These are phyloP conservation scores for Chironomus riparius DNA, from an alignment of 2,888 invertebrate species.

Conservation along the genomic window DNA sequence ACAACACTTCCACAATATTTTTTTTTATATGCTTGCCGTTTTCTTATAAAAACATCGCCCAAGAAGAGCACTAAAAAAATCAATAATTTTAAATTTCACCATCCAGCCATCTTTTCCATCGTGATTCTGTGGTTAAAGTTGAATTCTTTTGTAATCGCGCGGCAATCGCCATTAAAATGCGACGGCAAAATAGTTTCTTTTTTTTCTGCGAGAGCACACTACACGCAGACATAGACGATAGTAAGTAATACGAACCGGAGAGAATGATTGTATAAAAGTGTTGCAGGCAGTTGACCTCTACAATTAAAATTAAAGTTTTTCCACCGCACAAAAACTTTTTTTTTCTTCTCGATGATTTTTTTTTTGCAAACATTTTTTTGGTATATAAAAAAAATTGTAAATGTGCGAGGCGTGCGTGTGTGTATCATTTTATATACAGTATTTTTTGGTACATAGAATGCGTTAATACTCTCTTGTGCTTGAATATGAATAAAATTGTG, in stretches of 20 bases:
- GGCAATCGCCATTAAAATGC: conserved; percentile 15
- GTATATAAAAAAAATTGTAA: background rate
- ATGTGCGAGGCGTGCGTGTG: background rate
- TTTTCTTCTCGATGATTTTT: background rate
- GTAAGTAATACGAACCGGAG: background rate
- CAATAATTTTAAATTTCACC: conserved; percentile 20
- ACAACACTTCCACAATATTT: background rate
- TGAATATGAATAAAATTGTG: too few relatives aligned
- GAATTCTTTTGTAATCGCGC: background rate
- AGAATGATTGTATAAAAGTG: background rate
- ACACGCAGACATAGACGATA: background rate
- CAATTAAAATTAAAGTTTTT: background rate
- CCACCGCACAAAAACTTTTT: background rate
- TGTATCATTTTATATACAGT: background rate
- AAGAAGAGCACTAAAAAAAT: background rate
- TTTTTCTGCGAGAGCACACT: background rate
- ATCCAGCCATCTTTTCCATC: background rate
- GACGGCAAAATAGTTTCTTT: conserved; percentile 10
- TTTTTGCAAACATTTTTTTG: background rate
- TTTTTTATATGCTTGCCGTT: background rate
- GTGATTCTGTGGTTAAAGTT: background rate
- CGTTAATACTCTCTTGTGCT: too few relatives aligned
- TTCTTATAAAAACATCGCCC: background rate
- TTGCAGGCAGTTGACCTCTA: conserved; percentile 10
- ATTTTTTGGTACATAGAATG: background rate